phyloP scores from a whole-genome alignment of 1,140 invertebrate species.

The Medauroidea extradentata region DNA sequence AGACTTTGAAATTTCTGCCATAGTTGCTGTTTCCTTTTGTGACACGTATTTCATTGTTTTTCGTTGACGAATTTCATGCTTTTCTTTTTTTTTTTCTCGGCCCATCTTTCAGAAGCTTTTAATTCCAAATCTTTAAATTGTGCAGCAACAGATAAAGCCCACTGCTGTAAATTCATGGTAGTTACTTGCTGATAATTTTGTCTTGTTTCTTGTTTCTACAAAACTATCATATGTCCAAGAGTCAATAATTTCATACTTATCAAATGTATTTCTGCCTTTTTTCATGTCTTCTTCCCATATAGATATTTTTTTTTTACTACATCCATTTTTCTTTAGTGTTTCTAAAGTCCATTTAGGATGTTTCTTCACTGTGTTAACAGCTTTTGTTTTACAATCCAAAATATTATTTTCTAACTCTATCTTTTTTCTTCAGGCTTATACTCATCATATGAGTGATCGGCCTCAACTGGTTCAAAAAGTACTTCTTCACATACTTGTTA shows the following conservation, averaged over 20 bases:
- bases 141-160: slow-evolving; percentile 20
- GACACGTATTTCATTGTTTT: slow-evolving; percentile 25
- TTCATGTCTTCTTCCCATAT: slow-evolving; percentile 16
- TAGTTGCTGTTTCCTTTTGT: slow-evolving; percentile 15
- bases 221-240: slow-evolving; percentile 22
- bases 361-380: slow-evolving; percentile 7
- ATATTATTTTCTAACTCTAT: slow-evolving; percentile 12
- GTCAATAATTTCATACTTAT: slow-evolving; percentile 20
- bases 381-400: slow-evolving; percentile 19
- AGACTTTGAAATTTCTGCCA: slow-evolving; percentile 17
- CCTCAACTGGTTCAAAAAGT: no score
- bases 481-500: no score
- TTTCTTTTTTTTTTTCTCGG: slow-evolving; percentile 15
- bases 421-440: slow-evolving; percentile 16
- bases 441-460: slow-evolving; percentile 10
- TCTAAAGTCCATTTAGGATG: slow-evolving; percentile 20
- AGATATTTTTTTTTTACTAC: background rate
- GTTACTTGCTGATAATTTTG: slow-evolving; percentile 19
- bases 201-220: slow-evolving; percentile 13
- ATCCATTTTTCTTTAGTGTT: slow-evolving; percentile 18
- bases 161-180: slow-evolving; percentile 21
- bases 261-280: slow-evolving; percentile 17
- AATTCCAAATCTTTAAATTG: slow-evolving; percentile 21
- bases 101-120: slow-evolving; percentile 19
- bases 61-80: slow-evolving; percentile 20